Conservation (phyloP, 2,113 vertebrate species). For the Mungos mungo region DNA sequence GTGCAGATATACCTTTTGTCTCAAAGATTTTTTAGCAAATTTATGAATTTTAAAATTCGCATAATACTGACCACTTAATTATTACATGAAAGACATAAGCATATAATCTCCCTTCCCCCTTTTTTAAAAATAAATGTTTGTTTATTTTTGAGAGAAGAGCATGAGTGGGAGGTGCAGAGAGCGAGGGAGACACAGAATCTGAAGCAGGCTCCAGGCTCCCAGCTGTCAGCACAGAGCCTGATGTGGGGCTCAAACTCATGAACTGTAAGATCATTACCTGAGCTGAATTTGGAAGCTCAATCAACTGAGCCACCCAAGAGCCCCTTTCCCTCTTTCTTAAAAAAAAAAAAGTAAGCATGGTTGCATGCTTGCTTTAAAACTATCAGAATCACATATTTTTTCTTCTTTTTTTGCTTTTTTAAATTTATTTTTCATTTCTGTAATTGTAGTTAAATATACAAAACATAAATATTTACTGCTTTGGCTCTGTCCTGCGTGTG, state of each 20-base stretch:
- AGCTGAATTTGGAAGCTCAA: too few species aligned
- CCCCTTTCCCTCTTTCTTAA: neutral
- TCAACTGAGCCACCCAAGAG: too few species aligned
- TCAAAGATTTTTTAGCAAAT: neutral
- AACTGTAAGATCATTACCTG: too few species aligned
- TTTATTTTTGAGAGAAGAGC: too few species aligned
- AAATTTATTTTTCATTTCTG: neutral
- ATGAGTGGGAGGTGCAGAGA: too few species aligned
- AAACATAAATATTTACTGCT: neutral
- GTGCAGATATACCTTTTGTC: neutral
- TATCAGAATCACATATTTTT: neutral
- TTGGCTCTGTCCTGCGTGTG: neutral
- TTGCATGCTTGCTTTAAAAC: neutral
- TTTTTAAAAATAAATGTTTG: neutral
- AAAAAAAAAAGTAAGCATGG: neutral
- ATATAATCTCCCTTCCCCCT: neutral
- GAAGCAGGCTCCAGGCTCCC: too few species aligned
- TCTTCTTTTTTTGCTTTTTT: neutral
- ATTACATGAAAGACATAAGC: neutral
- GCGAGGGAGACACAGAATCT: too few species aligned
- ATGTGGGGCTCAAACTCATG: too few species aligned
- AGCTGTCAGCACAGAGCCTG: too few species aligned
- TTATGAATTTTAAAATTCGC: neutral
- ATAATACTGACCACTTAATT: neutral
- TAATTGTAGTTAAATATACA: neutral